Evolutionary conservation across 2,113 vertebrate genomes (phyloP), one percentile per base, ranked within the genome.

Genomic region (Phainopepla nitens): DNA sequence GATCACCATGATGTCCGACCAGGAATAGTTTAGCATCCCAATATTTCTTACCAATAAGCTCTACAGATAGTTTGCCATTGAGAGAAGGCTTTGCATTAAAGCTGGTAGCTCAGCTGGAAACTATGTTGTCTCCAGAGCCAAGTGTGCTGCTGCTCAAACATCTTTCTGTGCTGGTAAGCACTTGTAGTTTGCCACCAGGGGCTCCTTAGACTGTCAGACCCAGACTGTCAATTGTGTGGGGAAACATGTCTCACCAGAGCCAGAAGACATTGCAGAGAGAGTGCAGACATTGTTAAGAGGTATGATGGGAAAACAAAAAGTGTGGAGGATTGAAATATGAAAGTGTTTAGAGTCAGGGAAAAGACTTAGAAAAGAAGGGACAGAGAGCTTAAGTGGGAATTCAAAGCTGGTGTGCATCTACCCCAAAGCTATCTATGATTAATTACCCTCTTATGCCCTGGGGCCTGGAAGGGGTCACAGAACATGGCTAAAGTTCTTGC

Each of bases 131-230:
- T 95, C 84, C 36, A 82, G 93, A 94, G 84, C 44, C 66, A 50
- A 65, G 53, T 9, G 23, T 73, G 53, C 28, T 89, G 66, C 78
- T 91, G 58, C 36, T 96, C 45, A 86, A 73, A 94, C 47, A 77
- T 54, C 68, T 83, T 94, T 69, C 64, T 1, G 0, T 73, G 75
- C 73, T 91, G 61, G 49, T 87, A 76, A 95, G 61, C 77, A 39
- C 91, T 82, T 95, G 89, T 79, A 84, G 61, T 93, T 91, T 94
- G 69, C 58, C 91, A 92, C 71, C 60, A 77, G 84, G 82, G 93
- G 35, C 91, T 95, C 81, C 89, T 94, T 90, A 89, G 66, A 39
- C 88, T 96, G 78, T 91, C 87, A 85, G 62, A 85, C 33, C 50
- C 50, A 44, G 54, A 36, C 35, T 36, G 58, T 56, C 71, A 62